Evolutionary conservation across 1,140 invertebrate genomes (phyloP), one percentile per base, ranked within the genome.

Genomic region (Orius laevigatus): DNA sequence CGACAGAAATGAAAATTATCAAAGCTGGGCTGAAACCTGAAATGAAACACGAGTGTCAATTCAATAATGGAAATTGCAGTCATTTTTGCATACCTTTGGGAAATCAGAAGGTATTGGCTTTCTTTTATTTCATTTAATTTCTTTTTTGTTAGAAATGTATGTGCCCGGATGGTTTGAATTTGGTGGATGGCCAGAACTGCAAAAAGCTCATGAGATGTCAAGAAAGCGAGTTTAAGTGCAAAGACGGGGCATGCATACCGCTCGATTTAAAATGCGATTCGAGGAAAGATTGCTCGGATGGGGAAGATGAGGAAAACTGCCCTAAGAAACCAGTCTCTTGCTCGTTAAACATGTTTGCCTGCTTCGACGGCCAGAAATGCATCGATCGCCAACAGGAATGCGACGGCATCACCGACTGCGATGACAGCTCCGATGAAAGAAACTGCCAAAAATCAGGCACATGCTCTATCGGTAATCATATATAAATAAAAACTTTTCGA

Each of bases 301-400:
- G 70, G 36, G 75, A 73, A 40, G 75, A 79, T 59, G 76, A 78
- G 60, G 50, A 65, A 9, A 58, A 66, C 48, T 77, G 57, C 55
- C 20, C 8, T 53, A 25, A 25, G 8, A 39, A 6, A 32, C 12
- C 4, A 19, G 50, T 8, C n/a, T 49, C 9, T 12, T 76, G 73
- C 62, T 59, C 60, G 0, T 56, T 63, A 8, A 67, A 67, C 6
- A 64, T 71, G 43, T 78, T 76, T 61, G 64, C 66, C 48, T 79
- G 77, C 59, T 58, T 60, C 15, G 73, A 74, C 57, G 60, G 64
- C 41, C 70, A 71, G 42, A 45, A 55, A 31, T 62, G 60, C 46
- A 50, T 62, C 5, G 54, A 53, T 32, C 14, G 52, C 2, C 36
- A 50, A 8, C 25, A 39, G 1, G 16, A 41, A n/a, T 62, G 59